phyloP scores from a whole-genome alignment of 2,113 vertebrate species.

The Odobenus rosmarus region DNA sequence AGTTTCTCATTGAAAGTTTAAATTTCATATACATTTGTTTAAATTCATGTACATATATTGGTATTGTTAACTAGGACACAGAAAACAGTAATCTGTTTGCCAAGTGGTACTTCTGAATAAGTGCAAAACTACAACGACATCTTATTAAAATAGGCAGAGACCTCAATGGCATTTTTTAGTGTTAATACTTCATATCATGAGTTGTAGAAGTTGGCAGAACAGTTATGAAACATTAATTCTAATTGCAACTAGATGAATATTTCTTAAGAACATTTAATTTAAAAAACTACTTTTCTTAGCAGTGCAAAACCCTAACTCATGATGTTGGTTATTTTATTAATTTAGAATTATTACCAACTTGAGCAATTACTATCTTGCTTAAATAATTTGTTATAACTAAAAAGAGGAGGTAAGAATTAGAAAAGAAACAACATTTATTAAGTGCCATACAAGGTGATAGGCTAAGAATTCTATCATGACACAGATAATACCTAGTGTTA shows the following conservation, averaged over 20 bases:
- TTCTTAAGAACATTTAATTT: slow-evolving; percentile 35
- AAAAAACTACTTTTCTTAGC: slow-evolving; percentile 53
- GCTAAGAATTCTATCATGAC: background rate
- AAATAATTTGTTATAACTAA: slow-evolving; percentile 7
- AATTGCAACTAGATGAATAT: slow-evolving; percentile 41
- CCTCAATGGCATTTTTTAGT: background rate
- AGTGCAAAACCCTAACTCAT: slow-evolving; percentile 19
- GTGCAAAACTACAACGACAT: background rate
- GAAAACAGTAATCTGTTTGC: background rate
- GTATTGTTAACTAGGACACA: background rate
- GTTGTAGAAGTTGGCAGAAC: background rate
- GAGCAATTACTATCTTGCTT: slow-evolving; percentile 21
- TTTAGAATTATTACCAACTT: slow-evolving; percentile 12
- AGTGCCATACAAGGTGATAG: background rate
- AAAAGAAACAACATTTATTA: slow-evolving; percentile 29
- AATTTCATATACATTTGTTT: slow-evolving; percentile 7
- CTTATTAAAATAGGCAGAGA: background rate
- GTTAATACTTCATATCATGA: background rate
- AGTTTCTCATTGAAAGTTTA: background rate
- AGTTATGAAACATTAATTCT: slow-evolving; percentile 36
- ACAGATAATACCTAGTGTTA: background rate
- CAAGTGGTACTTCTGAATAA: background rate
- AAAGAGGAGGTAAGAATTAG: background rate
- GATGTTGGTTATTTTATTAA: slow-evolving; percentile 16
- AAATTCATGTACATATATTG: background rate